Conservation (phyloP, 2,888 invertebrate genomes). For the Eristalis pertinax region DNA sequence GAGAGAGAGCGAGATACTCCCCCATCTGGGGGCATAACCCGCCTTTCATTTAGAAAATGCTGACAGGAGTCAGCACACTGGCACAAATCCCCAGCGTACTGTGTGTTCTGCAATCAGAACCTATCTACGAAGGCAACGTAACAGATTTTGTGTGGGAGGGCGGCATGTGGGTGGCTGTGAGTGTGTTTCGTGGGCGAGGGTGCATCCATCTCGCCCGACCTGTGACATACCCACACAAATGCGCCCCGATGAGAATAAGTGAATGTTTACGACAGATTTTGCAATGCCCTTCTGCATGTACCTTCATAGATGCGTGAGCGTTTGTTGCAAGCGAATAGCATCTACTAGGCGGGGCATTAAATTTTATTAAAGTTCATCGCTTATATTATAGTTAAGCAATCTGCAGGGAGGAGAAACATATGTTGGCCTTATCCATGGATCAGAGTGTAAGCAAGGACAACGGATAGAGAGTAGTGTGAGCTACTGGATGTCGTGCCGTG, state of each 20-base stretch:
- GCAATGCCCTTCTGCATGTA: slow-evolving; percentile 9
- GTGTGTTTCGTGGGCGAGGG: neutral
- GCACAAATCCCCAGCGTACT: slow-evolving; percentile 67
- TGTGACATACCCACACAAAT: neutral
- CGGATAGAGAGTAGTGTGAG: no score
- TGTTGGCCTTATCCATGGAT: neutral
- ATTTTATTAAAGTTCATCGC: slow-evolving; percentile 44
- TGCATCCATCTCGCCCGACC: neutral
- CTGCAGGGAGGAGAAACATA: neutral
- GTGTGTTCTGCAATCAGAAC: slow-evolving; percentile 62
- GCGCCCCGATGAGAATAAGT: slow-evolving; percentile 50
- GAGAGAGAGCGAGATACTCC: neutral
- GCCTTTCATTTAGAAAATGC: slow-evolving; percentile 72
- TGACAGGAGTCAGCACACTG: slow-evolving; percentile 71
- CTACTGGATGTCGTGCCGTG: no score
- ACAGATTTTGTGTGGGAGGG: slow-evolving; percentile 22
- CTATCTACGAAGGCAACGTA: slow-evolving; percentile 53
- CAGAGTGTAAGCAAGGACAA: no score
- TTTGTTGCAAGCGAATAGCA: slow-evolving; percentile 14
- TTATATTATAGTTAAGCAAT: slow-evolving; percentile 31
- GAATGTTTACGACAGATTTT: slow-evolving; percentile 68
- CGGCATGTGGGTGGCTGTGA: neutral
- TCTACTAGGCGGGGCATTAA: slow-evolving; percentile 23
- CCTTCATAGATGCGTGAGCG: slow-evolving; percentile 1
- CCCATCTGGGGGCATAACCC: slow-evolving; percentile 60